A percentile compares a stretch with the other conserved stretches of the same genome.
Conservation (phyloP, 2,113 vertebrate genomes). For the Dasyornis broadbenti region DNA sequence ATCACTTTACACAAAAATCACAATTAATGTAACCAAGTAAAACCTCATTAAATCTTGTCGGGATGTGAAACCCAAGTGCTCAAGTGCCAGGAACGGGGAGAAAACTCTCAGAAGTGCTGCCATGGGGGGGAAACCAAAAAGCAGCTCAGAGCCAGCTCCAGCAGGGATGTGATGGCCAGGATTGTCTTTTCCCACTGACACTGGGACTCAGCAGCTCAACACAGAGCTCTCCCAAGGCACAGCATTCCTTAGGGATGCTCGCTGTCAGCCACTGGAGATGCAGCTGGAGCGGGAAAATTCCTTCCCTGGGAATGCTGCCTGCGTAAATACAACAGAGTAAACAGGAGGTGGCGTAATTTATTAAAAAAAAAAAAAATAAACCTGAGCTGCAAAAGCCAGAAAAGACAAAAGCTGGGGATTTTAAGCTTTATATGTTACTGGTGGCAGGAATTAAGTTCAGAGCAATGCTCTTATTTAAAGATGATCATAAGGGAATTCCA, state of each 20-base stretch:
- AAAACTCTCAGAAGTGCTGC: neutral
- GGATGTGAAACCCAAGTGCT: neutral
- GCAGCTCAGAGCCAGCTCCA: neutral
- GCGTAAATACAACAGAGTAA: neutral
- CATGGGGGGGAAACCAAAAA: neutral
- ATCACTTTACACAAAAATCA: neutral
- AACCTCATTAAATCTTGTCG: rapidly evolving
- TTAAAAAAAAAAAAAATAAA: neutral
- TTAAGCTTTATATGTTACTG: neutral
- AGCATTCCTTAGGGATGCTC: neutral
- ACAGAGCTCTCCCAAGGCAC: neutral
- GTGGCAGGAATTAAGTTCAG: neutral
- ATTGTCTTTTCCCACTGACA: neutral
- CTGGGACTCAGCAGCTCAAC: rapidly evolving
- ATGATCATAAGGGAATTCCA: neutral
- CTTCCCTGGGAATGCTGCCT: neutral
- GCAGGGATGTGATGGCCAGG: neutral
- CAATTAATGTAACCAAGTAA: rapidly evolving
- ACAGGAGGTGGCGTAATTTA: constrained; percentile 10
- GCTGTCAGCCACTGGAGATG: rapidly evolving
- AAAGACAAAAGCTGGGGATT: neutral
- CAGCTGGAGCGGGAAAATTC: neutral
- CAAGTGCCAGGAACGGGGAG: rapidly evolving
- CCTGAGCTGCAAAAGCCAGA: neutral
- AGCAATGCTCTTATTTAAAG: neutral